Evolutionary conservation across 2,888 invertebrate genomes (phyloP).

Genomic region (Tinea semifulvella): DNA sequence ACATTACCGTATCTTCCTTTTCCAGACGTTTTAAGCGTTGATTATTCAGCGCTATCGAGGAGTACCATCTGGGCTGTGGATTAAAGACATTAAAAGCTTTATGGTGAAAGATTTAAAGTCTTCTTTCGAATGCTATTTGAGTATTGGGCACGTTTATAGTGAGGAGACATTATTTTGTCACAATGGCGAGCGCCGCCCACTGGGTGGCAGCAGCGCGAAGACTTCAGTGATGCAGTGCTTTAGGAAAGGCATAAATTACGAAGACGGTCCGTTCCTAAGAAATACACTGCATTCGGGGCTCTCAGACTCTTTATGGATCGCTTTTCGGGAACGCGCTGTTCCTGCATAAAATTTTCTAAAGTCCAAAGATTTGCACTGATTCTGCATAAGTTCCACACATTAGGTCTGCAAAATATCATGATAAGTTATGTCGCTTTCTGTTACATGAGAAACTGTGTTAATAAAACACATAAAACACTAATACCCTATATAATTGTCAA

Average conservation of each 20-base stretch:
- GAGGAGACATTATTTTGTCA: slow-evolving; percentile 64
- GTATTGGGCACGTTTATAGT: slow-evolving; percentile 45
- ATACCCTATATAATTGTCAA: background rate
- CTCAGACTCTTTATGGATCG: slow-evolving; percentile 21
- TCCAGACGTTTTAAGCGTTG: slow-evolving; percentile 66
- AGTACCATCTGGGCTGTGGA: slow-evolving; percentile 48
- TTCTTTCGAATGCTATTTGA: slow-evolving; percentile 31
- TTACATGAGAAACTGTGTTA: too few species aligned
- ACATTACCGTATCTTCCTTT: slow-evolving; percentile 65
- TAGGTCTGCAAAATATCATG: background rate
- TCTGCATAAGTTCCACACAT: slow-evolving; percentile 8
- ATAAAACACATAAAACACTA: too few species aligned
- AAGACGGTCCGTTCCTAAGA: slow-evolving; percentile 39
- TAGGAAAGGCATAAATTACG: slow-evolving; percentile 61
- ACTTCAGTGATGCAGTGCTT: slow-evolving; percentile 63
- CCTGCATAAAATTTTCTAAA: slow-evolving; percentile 4
- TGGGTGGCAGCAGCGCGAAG: slow-evolving; percentile 41
- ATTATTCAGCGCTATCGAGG: slow-evolving; percentile 62
- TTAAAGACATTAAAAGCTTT: slow-evolving; percentile 28
- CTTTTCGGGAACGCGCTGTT: slow-evolving; percentile 6
- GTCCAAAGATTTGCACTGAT: background rate
- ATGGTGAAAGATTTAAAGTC: slow-evolving; percentile 33
- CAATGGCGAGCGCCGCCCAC: slow-evolving; percentile 64
- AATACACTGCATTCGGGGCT: slow-evolving; percentile 38
- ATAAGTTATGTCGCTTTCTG: too few species aligned